Percentiles rank a stretch among this genome's conserved stretches.
These are phyloP conservation scores for Lutraria lutraria DNA, from an alignment of 2,888 invertebrate species.

Conservation along the genomic window DNA sequence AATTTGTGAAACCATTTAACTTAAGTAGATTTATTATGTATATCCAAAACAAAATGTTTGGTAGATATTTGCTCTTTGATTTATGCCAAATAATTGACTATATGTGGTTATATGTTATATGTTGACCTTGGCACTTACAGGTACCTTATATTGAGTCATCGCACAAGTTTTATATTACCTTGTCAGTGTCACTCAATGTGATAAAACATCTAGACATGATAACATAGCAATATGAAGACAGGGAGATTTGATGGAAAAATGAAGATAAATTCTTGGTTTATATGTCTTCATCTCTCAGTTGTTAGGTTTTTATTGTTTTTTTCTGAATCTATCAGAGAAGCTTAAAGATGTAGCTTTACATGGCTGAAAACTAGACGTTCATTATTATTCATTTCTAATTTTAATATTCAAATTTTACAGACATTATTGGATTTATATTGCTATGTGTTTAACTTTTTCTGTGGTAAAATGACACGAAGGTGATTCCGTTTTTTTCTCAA, in stretches of 20 bases:
- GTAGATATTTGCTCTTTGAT: too few species aligned
- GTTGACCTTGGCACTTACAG: too few species aligned
- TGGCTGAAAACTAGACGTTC: not conserved
- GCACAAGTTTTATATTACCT: not conserved
- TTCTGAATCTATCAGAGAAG: not conserved
- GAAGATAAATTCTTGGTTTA: conserved; percentile 7
- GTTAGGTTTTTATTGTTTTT: not conserved
- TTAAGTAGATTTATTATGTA: too few species aligned
- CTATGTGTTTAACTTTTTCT: too few species aligned
- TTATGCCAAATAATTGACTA: too few species aligned
- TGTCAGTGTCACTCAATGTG: not conserved
- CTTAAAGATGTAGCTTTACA: not conserved
- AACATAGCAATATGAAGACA: not conserved
- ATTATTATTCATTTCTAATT: not conserved
- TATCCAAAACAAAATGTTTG: too few species aligned
- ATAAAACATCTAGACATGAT: conserved; percentile 12
- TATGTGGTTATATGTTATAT: too few species aligned
- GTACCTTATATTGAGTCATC: not conserved
- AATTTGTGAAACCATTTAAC: too few species aligned
- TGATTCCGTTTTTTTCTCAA: too few species aligned
- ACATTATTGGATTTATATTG: too few species aligned
- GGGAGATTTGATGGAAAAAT: not conserved
- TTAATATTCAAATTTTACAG: too few species aligned
- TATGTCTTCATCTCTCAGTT: not conserved
- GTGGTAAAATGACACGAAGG: too few species aligned